Evolutionary conservation across 2,888 invertebrate genomes (phyloP), one percentile per base, ranked within the genome.

Genomic region (Gymnosoma rotundatum): DNA sequence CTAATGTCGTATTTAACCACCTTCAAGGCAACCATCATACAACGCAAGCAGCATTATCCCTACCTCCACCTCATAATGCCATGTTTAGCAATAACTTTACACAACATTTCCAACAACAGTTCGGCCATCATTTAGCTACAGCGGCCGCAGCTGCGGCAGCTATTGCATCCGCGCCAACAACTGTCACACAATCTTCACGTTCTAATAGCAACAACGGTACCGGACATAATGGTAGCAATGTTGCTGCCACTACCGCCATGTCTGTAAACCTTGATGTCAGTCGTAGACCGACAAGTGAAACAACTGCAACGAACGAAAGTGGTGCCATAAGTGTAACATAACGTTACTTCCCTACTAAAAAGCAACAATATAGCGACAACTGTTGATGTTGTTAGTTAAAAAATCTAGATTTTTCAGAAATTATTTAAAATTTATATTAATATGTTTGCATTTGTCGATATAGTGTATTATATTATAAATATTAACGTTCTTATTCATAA

Each of bases 251-350:
- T 48, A 83, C 58, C 73, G 61, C 70, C 52, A 83, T 78, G 54
- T 76, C 48, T 32, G 74, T 69, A 82, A 75, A 79, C 83, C 38
- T 86, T 82, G 83, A 83, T 48, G 78, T 79, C 8, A 21, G 73
- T 69, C 82, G 74, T 42, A 67, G 78, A 14, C 21, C 85, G 9
- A 58, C 70, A 32, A 64, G 45, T 48, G 81, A 82, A 54, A 67
- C 84, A 52, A 48, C 78, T 66, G 60, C 85, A 86, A 60, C 83
- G 64, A 83, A 86, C 8, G 92, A 92, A 86, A 90, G 89, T 75
- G 91, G 91, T 85, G 92, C 91, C 64, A 92, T 91, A 50, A 92
- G 90, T 86, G 92, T 92, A 82, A 92, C 92, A 88, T 92, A 92
- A 69, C 45, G 9, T 48, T 58, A 73, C 7, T 66, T 60, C 12